Evolutionary conservation across 2,113 vertebrate species (phyloP).

Genomic region (western clawed frog (Xenopus tropicalis)): UCB_Xtro_10.0 CM004450.2:120010001-120010500

Average conservation of each 20-base stretch:
- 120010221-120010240: slow-evolving; percentile 67
- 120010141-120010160: slow-evolving; percentile 79
- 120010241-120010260: slow-evolving; percentile 71
- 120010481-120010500: slow-evolving; percentile 67
- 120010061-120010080: no score
- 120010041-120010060: no score
- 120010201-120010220: slow-evolving; percentile 56
- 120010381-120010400: slow-evolving; percentile 53
- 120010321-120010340: slow-evolving; percentile 54
- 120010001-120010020: no score
- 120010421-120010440: slow-evolving; percentile 69
- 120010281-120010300: slow-evolving; percentile 72
- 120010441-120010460: slow-evolving; percentile 68
- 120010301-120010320: not conserved
- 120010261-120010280: slow-evolving; percentile 68
- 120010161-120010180: slow-evolving; percentile 50
- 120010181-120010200: slow-evolving; percentile 49
- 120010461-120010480: slow-evolving; percentile 58
- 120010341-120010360: slow-evolving; percentile 75
- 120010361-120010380: slow-evolving; percentile 63
- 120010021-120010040: no score
- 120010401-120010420: slow-evolving; percentile 47
- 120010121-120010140: slow-evolving; percentile 49
- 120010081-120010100: no score
- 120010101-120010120: no score